A percentile compares a stretch with the other conserved stretches of the same genome.
These are phyloP conservation scores for Cheilosia soror DNA, from an alignment of 2,888 invertebrate species.

Conservation along the genomic window DNA sequence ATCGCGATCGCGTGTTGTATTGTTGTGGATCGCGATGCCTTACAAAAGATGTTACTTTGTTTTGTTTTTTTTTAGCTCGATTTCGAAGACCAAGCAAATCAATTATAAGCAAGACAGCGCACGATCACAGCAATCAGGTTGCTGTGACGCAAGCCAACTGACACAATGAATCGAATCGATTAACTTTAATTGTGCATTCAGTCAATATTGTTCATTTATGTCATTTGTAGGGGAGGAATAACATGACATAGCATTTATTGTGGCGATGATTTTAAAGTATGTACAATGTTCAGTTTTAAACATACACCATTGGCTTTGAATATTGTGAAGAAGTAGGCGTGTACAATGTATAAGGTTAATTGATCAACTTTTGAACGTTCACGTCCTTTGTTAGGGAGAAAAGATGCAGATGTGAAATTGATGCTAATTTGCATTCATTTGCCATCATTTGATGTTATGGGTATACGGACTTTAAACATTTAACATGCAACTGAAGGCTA, in stretches of 20 bases:
- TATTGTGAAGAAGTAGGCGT: neutral
- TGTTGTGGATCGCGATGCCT: neutral
- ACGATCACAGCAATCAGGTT: slow-evolving; percentile 20
- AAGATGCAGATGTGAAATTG: too few relatives aligned
- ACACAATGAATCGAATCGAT: slow-evolving; percentile 55
- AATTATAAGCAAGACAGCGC: neutral
- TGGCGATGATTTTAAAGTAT: neutral
- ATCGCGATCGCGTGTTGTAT: neutral
- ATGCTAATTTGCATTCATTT: too few relatives aligned
- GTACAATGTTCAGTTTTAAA: neutral
- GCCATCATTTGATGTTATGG: too few relatives aligned
- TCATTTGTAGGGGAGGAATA: neutral
- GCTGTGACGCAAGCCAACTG: slow-evolving; percentile 60
- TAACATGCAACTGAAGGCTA: too few relatives aligned
- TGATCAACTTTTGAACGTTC: neutral
- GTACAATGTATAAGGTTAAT: neutral
- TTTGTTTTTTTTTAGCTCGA: neutral
- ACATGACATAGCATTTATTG: neutral
- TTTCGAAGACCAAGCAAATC: slow-evolving; percentile 27
- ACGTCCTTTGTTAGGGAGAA: too few relatives aligned
- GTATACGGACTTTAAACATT: too few relatives aligned
- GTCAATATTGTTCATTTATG: slow-evolving; percentile 18
- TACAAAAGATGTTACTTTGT: slow-evolving; percentile 19
- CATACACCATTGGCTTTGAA: neutral
- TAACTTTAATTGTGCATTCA: slow-evolving; percentile 54